These are phyloP conservation scores for Engraulis encrasicolus DNA, from an alignment of 2,113 vertebrate genomes.

Conservation along the genomic window DNA sequence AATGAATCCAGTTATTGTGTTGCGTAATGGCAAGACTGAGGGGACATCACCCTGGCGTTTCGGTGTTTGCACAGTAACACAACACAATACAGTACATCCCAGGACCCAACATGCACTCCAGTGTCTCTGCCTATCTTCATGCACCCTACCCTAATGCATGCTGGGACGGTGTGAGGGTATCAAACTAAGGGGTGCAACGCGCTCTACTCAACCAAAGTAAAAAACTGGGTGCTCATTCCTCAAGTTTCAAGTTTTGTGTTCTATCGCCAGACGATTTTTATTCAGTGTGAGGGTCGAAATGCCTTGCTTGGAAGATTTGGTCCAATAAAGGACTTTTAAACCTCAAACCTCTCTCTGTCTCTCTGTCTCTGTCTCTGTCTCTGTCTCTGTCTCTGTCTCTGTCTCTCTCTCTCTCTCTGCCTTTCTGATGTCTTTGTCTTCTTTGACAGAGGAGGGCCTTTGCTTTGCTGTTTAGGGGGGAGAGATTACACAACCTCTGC, in stretches of 20 bases:
- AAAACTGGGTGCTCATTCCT: no score
- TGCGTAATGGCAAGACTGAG: background rate
- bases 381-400: background rate
- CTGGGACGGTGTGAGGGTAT: no score
- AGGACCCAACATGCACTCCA: background rate
- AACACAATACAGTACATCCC: background rate
- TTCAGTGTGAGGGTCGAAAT: no score
- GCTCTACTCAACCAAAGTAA: no score
- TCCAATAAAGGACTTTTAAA: no score
- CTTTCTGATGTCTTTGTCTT: background rate
- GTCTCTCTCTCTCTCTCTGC: background rate
- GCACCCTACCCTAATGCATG: background rate
- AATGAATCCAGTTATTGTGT: constrained; percentile 18
- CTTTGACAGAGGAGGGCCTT: background rate
- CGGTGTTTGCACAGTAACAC: background rate
- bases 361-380: no score
- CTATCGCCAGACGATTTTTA: no score
- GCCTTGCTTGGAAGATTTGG: no score
- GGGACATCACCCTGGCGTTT: background rate
- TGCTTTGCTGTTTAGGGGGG: background rate
- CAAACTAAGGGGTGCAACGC: no score
- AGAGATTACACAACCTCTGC: constrained; percentile 9
- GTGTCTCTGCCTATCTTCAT: background rate
- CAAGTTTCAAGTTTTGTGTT: no score
- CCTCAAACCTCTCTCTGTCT: background rate